Evolutionary conservation across 2,113 vertebrate species (phyloP).

Genomic region (Heterocephalus glaber): DNA sequence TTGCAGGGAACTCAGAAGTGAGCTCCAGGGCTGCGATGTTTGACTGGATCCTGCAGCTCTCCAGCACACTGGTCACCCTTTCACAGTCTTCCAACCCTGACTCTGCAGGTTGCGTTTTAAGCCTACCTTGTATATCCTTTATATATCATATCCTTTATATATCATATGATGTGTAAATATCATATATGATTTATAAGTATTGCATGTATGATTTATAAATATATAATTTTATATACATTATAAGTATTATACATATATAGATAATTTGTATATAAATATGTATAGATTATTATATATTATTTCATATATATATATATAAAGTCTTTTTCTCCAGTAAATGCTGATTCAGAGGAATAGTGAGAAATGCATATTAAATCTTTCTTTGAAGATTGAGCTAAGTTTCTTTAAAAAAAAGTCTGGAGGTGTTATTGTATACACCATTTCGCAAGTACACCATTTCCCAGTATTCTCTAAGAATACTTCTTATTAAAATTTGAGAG

Average conservation of each 20-base stretch:
- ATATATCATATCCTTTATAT: not conserved
- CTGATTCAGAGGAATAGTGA: not conserved
- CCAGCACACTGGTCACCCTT: not conserved
- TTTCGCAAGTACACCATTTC: not conserved
- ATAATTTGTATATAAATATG: not conserved
- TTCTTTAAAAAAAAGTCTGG: not conserved
- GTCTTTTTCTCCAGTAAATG: too few species aligned
- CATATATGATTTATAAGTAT: not conserved
- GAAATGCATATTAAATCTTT: not conserved
- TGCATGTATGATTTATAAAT: not conserved
- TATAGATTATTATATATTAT: too few species aligned
- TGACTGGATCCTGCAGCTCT: not conserved
- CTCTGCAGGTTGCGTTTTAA: not conserved
- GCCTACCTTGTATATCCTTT: not conserved
- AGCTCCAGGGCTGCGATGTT: not conserved
- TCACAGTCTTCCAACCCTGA: not conserved
- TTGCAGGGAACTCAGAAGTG: not conserved
- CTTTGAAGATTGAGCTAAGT: not conserved
- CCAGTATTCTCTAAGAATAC: not conserved
- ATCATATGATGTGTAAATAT: too few species aligned
- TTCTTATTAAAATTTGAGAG: not conserved
- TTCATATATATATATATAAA: too few species aligned
- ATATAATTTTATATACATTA: not conserved
- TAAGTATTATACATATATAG: too few species aligned
- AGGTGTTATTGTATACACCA: accelerated